Percentiles rank a stretch among this genome's conserved stretches.
These are phyloP conservation scores for Neodiprion lecontei DNA, from an alignment of 1,140 invertebrate genomes.

Conservation along the genomic window DNA sequence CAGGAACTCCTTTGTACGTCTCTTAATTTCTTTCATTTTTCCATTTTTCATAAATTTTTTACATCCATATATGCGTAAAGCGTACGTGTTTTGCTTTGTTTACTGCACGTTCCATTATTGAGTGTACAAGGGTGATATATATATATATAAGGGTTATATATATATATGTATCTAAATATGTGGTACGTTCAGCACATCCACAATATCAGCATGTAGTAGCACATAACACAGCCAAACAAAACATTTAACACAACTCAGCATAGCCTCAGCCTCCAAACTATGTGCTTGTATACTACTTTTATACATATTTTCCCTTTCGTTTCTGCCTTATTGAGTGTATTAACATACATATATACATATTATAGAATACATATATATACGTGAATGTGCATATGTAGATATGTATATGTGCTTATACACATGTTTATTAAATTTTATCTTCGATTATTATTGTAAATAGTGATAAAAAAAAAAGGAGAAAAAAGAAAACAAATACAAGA, in stretches of 20 bases:
- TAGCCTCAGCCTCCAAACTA: conserved; percentile 30
- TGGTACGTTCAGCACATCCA: too few species aligned
- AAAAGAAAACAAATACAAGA: conserved; percentile 7
- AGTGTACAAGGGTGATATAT: too few species aligned
- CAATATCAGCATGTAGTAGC: conserved; percentile 21
- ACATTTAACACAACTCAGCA: conserved; percentile 41
- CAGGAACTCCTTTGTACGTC: too few species aligned
- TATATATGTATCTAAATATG: too few species aligned
- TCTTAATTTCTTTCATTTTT: too few species aligned
- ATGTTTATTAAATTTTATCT: conserved; percentile 5
- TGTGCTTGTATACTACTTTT: conserved; percentile 27
- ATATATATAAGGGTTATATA: too few species aligned
- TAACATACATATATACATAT: conserved; percentile 7
- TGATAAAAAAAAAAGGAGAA: background rate
- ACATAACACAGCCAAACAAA: conserved; percentile 41
- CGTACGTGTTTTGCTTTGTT: too few species aligned
- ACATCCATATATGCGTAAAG: too few species aligned
- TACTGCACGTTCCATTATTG: too few species aligned
- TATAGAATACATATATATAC: background rate
- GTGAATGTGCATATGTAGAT: conserved; percentile 27
- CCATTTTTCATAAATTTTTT: too few species aligned
- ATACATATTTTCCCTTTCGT: background rate
- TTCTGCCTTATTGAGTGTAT: conserved; percentile 1
- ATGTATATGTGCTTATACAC: conserved; percentile 27
- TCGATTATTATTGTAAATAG: conserved; percentile 13